Evolutionary conservation across 2,888 invertebrate species (phyloP), one percentile per base, ranked within the genome.

Genomic region (Beris morrisii): DNA sequence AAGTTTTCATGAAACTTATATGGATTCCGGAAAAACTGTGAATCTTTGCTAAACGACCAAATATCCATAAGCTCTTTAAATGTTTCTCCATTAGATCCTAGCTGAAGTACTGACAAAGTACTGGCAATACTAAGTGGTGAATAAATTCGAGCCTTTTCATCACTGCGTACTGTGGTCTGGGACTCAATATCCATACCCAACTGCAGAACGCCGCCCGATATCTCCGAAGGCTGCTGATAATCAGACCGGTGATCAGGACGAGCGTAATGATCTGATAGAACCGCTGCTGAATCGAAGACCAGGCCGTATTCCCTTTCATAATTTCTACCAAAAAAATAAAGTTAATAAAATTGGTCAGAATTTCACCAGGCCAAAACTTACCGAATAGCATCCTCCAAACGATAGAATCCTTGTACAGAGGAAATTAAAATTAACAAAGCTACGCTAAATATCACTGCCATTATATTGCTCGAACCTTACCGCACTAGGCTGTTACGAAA

Each of bases 71-170:
- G 79, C 77, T 92, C 91, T 45, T 86, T 78, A 76, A 88, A 88
- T 5, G 91, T 91, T 72, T 79, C 83, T 48, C 92, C 92, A 68
- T 86, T 85, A 50, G 91, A 86, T 65, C 91, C 93, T 64, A 92
- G 79, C 56, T 91, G 78, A 0, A 91, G 82, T 78, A 92, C 81
- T 5, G 89, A 86, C 70, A 93, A 76, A 2, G 91, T 85, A 52
- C 86, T 85, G 71, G 87, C 84, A 59, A 93, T 82, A 70, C 89
- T 90, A 7, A 89, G 78, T 0, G 93, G 92, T 0, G 92, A 91
- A 72, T 90, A 86, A 2, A 92, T 83, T 44, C 88, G 71, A 30
- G 75, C 74, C 87, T 38, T 50, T 13, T 15, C 38, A 4, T 22
- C 11, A 5, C 15, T 22, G 1, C 5, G 7, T 7, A 4, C 12